Base-by-base conservation (phyloP, 2,888 invertebrate genomes). In the Drosophila nigricruria region DNA sequence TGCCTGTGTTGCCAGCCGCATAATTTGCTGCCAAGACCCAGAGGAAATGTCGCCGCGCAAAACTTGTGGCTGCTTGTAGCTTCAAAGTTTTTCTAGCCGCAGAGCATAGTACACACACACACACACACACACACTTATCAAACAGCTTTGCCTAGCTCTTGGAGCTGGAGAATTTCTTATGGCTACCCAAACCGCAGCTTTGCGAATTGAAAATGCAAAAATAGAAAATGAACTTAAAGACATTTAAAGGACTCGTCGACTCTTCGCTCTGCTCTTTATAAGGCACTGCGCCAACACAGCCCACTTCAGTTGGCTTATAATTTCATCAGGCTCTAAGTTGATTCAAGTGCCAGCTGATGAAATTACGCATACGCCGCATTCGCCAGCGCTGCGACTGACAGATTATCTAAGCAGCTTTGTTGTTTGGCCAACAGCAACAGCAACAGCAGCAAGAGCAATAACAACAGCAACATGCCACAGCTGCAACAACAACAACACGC, bases 41-140 rank as follows among this genome's bases (percentile, higher is more conserved):
- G 40, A 79, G 86, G 82, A 88, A 82, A 82, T 80, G 86, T 82
- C 88, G 74, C 71, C 68, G 72, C 66, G 65, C 57, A 70, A 83
- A 49, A 88, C 54, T 82, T 88, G 82, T 66, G 77, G 71, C 77
- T 68, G 66, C 66, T 69, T 63, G 70, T 72, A 79, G 67, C 66
- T 64, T 56, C 68, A 73, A 84, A 88, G 71, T 86, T 82, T 70
- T 70, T 57, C 62, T 68, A 73, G 60, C 59, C 75, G 47, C 32
- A 54, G 56, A 62, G 65, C 62, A 40, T 32, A 27, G 32, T 38
- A 64, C 54, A 67, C 61, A 59, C 63, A 62, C 43, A 47, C 43
- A 40, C 50, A 68, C 59, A 66, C 56, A 57, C 63, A 59, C 40
- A 50, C 34, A 43, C 53, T 70, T 67, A 68, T 47, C n/a, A 27